phyloP scores from a whole-genome alignment of 2,113 vertebrate genomes.

The Mustela lutreola region DNA sequence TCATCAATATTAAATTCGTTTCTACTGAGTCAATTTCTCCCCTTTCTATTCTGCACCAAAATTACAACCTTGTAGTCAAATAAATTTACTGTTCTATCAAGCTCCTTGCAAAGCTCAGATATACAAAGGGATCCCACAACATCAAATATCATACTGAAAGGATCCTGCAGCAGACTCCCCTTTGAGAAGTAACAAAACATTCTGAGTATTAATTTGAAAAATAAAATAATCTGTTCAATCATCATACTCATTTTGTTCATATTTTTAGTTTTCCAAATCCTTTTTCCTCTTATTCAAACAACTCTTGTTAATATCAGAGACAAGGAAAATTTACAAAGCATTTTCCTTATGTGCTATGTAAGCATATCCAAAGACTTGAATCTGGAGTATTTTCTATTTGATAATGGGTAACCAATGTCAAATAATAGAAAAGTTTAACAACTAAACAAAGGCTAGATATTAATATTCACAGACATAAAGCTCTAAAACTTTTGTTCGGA shows the following conservation, averaged over 20 bases:
- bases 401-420: not conserved
- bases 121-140: not conserved
- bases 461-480: not conserved
- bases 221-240: not conserved
- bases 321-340: not conserved
- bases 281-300: not conserved
- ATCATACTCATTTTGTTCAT: not conserved
- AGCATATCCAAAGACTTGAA: not conserved
- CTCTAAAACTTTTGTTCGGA: slow-evolving; percentile 26
- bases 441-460: not conserved
- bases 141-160: not conserved
- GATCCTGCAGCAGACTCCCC: not conserved
- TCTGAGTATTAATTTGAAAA: slow-evolving; percentile 16
- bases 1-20: not conserved
- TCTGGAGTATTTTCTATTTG: not conserved
- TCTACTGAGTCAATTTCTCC: not conserved
- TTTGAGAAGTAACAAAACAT: not conserved
- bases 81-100: not conserved
- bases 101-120: not conserved
- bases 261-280: not conserved
- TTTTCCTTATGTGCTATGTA: not conserved
- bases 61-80: not conserved
- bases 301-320: not conserved
- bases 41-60: not conserved
- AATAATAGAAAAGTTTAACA: not conserved